These are phyloP conservation scores for Tamias sibiricus DNA, from an alignment of 2,113 vertebrate species.

Conservation along the genomic window DNA sequence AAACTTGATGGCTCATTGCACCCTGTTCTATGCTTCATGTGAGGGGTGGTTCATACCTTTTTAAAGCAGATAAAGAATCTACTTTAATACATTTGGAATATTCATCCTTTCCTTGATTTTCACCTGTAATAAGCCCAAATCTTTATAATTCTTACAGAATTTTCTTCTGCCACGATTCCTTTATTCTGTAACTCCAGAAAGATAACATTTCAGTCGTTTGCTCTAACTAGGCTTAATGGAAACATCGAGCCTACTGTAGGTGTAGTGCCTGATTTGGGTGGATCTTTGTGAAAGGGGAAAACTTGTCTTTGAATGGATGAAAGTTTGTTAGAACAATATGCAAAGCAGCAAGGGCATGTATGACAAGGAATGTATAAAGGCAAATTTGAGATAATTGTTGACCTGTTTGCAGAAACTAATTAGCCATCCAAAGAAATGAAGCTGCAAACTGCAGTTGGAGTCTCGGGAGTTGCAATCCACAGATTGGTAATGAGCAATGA, in stretches of 20 bases:
- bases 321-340: background rate
- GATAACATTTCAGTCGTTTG: background rate
- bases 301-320: background rate
- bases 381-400: background rate
- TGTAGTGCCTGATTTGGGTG: background rate
- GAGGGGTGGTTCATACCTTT: background rate
- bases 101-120: background rate
- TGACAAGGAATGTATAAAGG: background rate
- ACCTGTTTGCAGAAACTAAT: slow-evolving; percentile 14
- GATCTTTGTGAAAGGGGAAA: background rate
- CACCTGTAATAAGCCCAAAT: background rate
- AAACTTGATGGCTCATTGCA: background rate
- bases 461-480: background rate
- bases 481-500: background rate
- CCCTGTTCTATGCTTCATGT: background rate
- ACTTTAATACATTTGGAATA: background rate
- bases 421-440: background rate
- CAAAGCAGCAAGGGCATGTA: background rate
- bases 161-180: background rate
- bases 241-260: background rate
- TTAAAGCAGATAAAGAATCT: background rate
- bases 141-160: background rate
- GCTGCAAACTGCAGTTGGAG: background rate
- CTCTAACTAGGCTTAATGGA: background rate
- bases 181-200: background rate